Evolutionary conservation across 1,140 invertebrate genomes (phyloP), one percentile per base, ranked within the genome.

Genomic region (Orius insidiosus): DNA sequence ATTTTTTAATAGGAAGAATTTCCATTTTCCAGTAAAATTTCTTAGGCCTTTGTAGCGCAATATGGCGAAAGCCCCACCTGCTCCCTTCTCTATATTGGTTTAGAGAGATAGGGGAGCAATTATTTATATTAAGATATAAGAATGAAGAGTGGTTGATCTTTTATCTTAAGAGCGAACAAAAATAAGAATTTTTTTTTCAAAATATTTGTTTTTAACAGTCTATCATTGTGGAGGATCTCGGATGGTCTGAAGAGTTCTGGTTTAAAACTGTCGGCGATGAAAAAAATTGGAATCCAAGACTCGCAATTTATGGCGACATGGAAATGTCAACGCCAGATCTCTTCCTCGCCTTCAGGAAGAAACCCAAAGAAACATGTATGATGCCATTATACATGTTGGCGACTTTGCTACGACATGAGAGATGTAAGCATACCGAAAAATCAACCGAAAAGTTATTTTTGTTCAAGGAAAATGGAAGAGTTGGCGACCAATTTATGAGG

Each of bases 321-420:
- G 89, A 2, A 87, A 81, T 64, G 75, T 76, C 53, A 92, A 93
- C 67, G 84, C 84, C n/a, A 67, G 77, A 59, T 86, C 85, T 14
- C 64, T 93, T 24, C 68, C 74, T 0, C 66, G 78, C 38, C 62
- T 96, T 31, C 83, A 88, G 60, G 65, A 80, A 52, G 89, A 95
- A 56, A 74, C 79, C 0, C 74, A 87, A 57, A 65, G 68, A 24
- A 79, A 72, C 10, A 62, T 74, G 53, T 92, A 87, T 62, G 86
- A 95, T 67, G 72, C 82, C 48, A 77, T 88, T 46, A 68, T 95
- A 38, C 92, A 96, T 68, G 84, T 92, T 50, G 90, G 89, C 1
- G 88, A 94, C 70, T 86, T 96, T 69, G 92, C 90, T 97, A 97
- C 67, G 84, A 97, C 61, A 85, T 97, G 82, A 66, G 89, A 63